Conservation (phyloP, 2,113 vertebrate species). For the Crotalus helleri region DNA sequence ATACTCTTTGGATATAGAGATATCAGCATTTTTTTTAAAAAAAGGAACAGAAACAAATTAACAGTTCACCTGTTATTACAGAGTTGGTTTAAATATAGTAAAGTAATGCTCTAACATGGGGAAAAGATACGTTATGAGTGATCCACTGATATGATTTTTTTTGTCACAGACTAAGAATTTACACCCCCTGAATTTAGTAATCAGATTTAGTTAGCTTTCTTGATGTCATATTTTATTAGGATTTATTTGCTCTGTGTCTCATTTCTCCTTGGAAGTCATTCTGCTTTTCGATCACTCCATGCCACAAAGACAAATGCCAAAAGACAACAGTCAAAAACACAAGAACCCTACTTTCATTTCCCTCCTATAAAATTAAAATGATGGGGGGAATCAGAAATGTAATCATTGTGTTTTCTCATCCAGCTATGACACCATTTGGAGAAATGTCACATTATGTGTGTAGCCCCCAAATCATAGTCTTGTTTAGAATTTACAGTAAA, state of each 20-base stretch:
- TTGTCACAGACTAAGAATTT: conserved; percentile 13
- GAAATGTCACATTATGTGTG: neutral
- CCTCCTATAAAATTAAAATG: neutral
- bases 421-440: neutral
- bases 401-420: neutral
- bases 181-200: neutral
- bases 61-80: neutral
- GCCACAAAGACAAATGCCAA: neutral
- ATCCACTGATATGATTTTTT: neutral
- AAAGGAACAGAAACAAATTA: neutral
- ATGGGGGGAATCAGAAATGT: fast-evolving
- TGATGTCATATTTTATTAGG: neutral
- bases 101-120: neutral
- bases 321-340: neutral
- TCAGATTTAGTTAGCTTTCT: conserved; percentile 8
- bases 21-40: neutral
- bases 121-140: neutral
- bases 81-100: neutral
- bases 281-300: neutral
- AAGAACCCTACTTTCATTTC: neutral
- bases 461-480: neutral
- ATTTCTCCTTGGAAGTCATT: conserved; percentile 4
- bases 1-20: neutral
- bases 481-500: neutral
- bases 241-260: conserved; percentile 1